These are phyloP conservation scores for Volucella bombylans DNA, from an alignment of 2,888 invertebrate genomes.

Conservation along the genomic window DNA sequence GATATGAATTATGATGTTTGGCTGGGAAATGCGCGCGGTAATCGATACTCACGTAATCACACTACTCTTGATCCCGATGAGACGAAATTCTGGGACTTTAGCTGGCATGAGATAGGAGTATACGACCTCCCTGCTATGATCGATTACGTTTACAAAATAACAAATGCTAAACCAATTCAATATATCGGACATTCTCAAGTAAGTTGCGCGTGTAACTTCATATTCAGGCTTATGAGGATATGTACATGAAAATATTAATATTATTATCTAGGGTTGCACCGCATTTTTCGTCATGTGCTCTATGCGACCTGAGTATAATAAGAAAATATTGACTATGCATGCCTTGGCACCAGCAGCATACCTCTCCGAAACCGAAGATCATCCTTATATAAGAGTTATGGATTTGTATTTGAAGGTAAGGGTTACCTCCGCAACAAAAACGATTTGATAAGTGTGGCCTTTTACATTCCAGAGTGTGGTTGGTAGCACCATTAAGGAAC, in stretches of 20 bases:
- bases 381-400: slow-evolving; percentile 80
- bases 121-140: slow-evolving; percentile 93
- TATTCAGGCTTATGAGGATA: too few relatives aligned
- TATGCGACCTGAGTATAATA: slow-evolving; percentile 86
- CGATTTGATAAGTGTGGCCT: not conserved
- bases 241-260: not conserved
- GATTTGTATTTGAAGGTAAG: slow-evolving; percentile 80
- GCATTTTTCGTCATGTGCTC: slow-evolving; percentile 87
- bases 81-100: slow-evolving; percentile 87
- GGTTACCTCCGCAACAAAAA: not conserved
- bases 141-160: slow-evolving; percentile 85
- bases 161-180: slow-evolving; percentile 83
- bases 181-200: slow-evolving; percentile 87
- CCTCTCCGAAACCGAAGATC: slow-evolving; percentile 80
- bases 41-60: slow-evolving; percentile 81
- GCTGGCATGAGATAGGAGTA: slow-evolving; percentile 93
- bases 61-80: slow-evolving; percentile 79
- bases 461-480: slow-evolving; percentile 77
- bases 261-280: slow-evolving; percentile 85
- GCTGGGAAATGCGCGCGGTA: slow-evolving; percentile 82
- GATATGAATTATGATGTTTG: slow-evolving; percentile 82
- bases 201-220: slow-evolving; percentile 74
- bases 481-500: slow-evolving; percentile 80
- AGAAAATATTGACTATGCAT: slow-evolving; percentile 86
- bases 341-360: slow-evolving; percentile 89